These are phyloP conservation scores for Grammomys surdaster DNA, from an alignment of 2,113 vertebrate species.

Conservation along the genomic window DNA sequence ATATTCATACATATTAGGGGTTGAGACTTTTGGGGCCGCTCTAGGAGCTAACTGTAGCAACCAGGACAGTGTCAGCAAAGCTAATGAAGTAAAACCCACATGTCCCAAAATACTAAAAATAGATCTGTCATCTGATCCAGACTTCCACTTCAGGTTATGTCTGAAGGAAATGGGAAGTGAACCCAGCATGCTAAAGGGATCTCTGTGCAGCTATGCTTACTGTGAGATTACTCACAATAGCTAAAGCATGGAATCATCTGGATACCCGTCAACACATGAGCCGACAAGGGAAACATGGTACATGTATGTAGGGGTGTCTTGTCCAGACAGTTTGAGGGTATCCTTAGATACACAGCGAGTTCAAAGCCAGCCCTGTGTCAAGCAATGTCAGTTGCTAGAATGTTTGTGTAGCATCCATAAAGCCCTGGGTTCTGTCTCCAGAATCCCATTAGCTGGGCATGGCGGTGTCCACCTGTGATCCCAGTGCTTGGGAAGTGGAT, in stretches of 20 bases:
- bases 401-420: too few species aligned
- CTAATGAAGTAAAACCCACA: background rate
- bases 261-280: background rate
- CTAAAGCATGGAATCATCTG: background rate
- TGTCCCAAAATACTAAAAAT: background rate
- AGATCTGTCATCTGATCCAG: background rate
- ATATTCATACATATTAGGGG: background rate
- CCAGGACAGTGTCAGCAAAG: background rate
- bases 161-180: background rate
- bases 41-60: background rate
- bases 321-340: background rate
- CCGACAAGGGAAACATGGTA: background rate
- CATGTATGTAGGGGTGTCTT: too few species aligned
- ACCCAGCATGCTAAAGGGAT: background rate
- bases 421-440: background rate
- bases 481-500: background rate
- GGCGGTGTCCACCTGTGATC: background rate
- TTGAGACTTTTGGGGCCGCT: background rate
- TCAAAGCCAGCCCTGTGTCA: background rate
- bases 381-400: background rate
- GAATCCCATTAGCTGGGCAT: background rate
- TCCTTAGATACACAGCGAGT: background rate
- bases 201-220: background rate
- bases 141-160: background rate
- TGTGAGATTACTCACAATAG: background rate